phyloP scores from a whole-genome alignment of 2,113 vertebrate genomes.

The Dipodomys stephensi region DNA sequence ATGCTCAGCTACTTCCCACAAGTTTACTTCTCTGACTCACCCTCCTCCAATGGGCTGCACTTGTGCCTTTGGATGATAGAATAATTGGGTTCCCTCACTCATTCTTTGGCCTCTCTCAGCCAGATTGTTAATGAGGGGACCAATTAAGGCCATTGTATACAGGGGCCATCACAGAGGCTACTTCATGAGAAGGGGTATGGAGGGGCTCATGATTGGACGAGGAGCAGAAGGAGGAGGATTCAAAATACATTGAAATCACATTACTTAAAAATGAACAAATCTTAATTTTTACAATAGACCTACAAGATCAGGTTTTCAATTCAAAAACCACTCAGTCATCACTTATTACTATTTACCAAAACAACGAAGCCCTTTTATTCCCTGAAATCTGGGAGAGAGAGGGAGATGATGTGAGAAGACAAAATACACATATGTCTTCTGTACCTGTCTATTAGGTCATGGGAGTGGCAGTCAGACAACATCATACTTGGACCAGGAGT shows the following conservation, averaged over 20 bases:
- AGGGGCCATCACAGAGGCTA: slow-evolving; percentile 36
- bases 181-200: slow-evolving; percentile 11
- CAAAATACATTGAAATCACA: slow-evolving; percentile 36
- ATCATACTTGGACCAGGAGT: neutral
- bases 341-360: neutral
- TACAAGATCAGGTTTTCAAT: neutral
- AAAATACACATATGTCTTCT: neutral
- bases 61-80: slow-evolving; percentile 48
- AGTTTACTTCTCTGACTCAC: neutral
- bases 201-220: neutral
- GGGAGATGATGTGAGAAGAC: neutral
- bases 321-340: neutral
- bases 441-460: neutral
- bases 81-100: slow-evolving; percentile 62
- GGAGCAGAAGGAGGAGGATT: neutral
- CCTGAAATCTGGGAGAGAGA: slow-evolving; percentile 6
- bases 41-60: slow-evolving; percentile 12
- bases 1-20: neutral
- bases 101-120: slow-evolving; percentile 61
- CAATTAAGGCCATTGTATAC: slow-evolving; percentile 52
- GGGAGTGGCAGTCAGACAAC: neutral
- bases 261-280: slow-evolving; percentile 20
- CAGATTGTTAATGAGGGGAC: slow-evolving; percentile 69
- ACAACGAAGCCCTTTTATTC: neutral
- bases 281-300: neutral